Evolutionary conservation across 1,140 invertebrate species (phyloP).

Genomic region (Ceratina japonica): DNA sequence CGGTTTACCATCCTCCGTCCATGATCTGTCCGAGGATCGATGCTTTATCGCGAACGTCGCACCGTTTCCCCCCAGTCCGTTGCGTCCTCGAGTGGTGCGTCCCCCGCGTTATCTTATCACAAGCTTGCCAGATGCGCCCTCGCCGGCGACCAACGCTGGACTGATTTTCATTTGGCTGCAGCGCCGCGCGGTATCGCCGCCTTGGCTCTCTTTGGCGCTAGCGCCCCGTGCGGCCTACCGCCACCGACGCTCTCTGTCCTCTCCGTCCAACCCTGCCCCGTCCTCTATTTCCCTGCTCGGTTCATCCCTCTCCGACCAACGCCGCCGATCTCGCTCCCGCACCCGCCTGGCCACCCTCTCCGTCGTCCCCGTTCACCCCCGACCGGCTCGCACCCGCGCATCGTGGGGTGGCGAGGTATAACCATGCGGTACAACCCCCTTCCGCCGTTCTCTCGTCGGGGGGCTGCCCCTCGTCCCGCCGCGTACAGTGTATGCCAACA

Average conservation of each 20-base stretch:
- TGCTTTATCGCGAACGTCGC: conserved; percentile 7
- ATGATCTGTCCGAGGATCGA: background rate
- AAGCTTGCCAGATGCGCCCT: conserved; percentile 66
- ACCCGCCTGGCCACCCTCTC: conserved; percentile 3
- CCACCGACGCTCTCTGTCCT: conserved; percentile 39
- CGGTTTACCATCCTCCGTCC: conserved; percentile 24
- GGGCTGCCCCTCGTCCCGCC: conserved; percentile 51
- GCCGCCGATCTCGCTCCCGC: conserved; percentile 23
- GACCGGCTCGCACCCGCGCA: conserved; percentile 56
- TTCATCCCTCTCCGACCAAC: conserved; percentile 1
- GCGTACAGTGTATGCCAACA: conserved; percentile 74
- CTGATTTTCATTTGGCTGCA: conserved; percentile 77
- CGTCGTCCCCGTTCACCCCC: conserved; percentile 45
- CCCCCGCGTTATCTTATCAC: conserved; percentile 30
- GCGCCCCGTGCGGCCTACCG: conserved; percentile 56
- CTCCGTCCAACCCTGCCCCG: background rate
- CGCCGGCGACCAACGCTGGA: conserved; percentile 77
- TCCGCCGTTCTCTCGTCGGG: conserved; percentile 52
- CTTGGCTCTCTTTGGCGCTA: conserved; percentile 62
- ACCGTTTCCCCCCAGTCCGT: conserved; percentile 2
- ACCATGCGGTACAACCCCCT: conserved; percentile 69
- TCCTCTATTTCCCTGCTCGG: background rate
- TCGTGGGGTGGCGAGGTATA: conserved; percentile 60
- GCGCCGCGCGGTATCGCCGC: conserved; percentile 64
- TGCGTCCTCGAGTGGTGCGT: conserved; percentile 21